A percentile compares a stretch with the other conserved stretches of the same genome.
Evolutionary conservation across 2,797 vertebrate species (phyloP).

Genomic region (Myotis findleyi): DNA sequence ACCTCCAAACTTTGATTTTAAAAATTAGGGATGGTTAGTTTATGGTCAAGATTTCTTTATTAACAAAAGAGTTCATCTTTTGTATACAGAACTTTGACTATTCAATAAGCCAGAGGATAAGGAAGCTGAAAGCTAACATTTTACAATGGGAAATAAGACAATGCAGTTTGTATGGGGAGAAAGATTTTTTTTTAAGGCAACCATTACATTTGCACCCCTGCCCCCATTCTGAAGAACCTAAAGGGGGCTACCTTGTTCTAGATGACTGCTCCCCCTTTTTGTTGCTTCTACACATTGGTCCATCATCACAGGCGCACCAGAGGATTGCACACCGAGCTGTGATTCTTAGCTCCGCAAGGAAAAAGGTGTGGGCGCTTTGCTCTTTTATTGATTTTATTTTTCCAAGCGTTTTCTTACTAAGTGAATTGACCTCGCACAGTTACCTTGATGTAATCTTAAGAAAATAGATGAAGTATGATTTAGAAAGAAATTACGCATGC

Average conservation of each 20-base stretch:
- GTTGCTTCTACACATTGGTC: not conserved
- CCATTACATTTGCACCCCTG: not conserved
- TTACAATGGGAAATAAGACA: not conserved
- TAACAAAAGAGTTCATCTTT: slow-evolving; percentile 37
- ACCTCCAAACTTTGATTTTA: not conserved
- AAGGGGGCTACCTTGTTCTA: not conserved
- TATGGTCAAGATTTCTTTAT: not conserved
- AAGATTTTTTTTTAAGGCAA: not conserved
- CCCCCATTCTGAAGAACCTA: not conserved
- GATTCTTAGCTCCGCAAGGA: not conserved
- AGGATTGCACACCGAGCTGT: not conserved
- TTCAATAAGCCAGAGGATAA: not conserved
- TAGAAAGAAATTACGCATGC: slow-evolving; percentile 39
- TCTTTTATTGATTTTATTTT: slow-evolving; percentile 73
- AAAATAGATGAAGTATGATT: slow-evolving; percentile 63
- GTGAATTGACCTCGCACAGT: slow-evolving; percentile 54
- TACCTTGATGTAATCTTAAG: slow-evolving; percentile 70
- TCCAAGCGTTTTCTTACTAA: slow-evolving; percentile 71
- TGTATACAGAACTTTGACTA: not conserved
- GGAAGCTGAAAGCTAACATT: not conserved
- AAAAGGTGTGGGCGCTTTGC: not conserved
- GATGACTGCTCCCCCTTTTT: not conserved
- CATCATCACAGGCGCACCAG: not conserved
- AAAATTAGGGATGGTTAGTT: not conserved
- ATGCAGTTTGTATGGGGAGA: not conserved